Evolutionary conservation across 2,797 vertebrate species (phyloP), one percentile per base, ranked within the genome.

Genomic region (Hydrocynus forskahlii): DNA sequence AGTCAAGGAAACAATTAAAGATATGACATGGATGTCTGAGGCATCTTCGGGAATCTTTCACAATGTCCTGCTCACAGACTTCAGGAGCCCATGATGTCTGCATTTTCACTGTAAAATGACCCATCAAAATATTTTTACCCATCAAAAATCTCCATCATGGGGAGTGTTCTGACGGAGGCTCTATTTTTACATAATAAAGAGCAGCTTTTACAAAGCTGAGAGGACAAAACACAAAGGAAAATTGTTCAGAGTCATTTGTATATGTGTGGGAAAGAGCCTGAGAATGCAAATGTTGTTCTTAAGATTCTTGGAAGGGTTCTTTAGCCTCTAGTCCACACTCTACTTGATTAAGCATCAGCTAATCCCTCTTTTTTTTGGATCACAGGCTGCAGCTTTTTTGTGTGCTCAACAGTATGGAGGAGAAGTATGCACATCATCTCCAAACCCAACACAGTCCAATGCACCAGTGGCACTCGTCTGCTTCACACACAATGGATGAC

Each of bases 281-380:
- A 63, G 52, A 54, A 21, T 68, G 13, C 35, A 48, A 67, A 43
- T 64, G 45, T 48, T 81, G 74, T 59, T 78, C 38, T 64, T 60
- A 25, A 60, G 23, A 38, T 40, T 66, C 6, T 13, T 40, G 16
- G 38, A 66, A 68, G 66, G 38, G 19, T n/a, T 43, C 5, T 66
- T 68, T 68, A 45, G 66, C 40, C 40, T 68, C 8, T 7, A 7
- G 63, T 40, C 45, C 38, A 50, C 13, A 45, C 7, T 68, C 19
- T 43, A 68, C 66, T 68, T 45, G n/a, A 70, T 88, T 89, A 90
- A 79, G 84, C 73, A 25, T 72, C 69, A 87, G 74, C 87, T 87
- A 75, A 79, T 75, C 43, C 35, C 64, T 55, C 45, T 50, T 25
- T 64, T 68, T 55, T 59, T 21, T 48, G 35, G 57, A 66, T 80